Conservation (phyloP, 1,140 invertebrate genomes). For the Caenorhabditis latens region DNA sequence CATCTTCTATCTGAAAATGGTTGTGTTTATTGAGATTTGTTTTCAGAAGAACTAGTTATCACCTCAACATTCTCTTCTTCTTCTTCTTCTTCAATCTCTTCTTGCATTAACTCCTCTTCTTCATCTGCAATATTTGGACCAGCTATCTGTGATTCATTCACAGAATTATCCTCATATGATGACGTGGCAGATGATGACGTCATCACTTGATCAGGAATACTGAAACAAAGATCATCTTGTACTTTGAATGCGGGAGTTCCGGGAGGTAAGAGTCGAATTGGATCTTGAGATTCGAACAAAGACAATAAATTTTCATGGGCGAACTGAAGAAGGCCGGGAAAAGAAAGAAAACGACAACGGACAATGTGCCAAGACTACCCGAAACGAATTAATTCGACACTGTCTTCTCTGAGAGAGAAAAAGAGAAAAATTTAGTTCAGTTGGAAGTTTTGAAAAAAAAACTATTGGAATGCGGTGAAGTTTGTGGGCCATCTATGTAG, state of each 20-base stretch:
- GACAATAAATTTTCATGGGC: constrained; percentile 31
- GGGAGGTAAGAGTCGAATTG: not conserved
- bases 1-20: constrained; percentile 40
- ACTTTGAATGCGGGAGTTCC: not conserved
- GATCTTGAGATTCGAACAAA: constrained; percentile 38
- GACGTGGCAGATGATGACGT: constrained; percentile 48
- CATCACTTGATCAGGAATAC: constrained; percentile 41
- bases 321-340: constrained; percentile 18
- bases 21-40: not conserved
- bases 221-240: not conserved
- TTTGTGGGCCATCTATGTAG: too few species aligned
- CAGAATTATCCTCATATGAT: constrained; percentile 26
- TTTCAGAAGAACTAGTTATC: not conserved
- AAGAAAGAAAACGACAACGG: not conserved
- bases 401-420: not conserved
- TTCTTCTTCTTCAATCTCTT: constrained; percentile 39
- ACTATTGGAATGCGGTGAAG: too few species aligned
- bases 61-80: constrained; percentile 44
- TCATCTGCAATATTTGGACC: constrained; percentile 19
- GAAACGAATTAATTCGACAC: constrained; percentile 19
- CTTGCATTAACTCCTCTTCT: constrained; percentile 32
- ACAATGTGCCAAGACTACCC: constrained; percentile 2
- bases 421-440: not conserved
- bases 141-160: constrained; percentile 23
- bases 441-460: too few species aligned